Percentiles rank a stretch among this genome's conserved stretches.
These are phyloP conservation scores for Leucoraja ocellata DNA, from an alignment of 2,797 vertebrate species.

Conservation along the genomic window DNA sequence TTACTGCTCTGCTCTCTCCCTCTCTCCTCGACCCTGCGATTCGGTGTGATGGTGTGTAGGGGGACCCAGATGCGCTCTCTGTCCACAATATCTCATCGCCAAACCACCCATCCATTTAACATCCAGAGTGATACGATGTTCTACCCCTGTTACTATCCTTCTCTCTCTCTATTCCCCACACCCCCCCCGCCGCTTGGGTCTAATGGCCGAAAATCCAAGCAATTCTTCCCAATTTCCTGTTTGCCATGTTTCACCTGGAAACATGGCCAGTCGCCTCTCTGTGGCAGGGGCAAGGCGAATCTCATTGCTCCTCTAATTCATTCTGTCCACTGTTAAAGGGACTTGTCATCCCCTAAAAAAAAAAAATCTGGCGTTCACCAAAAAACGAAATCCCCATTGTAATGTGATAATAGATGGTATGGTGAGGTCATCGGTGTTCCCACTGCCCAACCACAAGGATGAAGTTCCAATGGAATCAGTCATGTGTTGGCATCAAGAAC, in stretches of 20 bases:
- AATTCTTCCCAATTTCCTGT: not conserved
- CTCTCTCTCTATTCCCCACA: not conserved
- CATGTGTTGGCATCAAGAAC: not conserved
- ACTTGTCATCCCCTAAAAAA: not conserved
- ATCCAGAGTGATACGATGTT: not conserved
- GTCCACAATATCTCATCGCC: not conserved
- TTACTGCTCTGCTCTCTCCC: not conserved
- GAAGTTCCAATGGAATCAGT: not conserved
- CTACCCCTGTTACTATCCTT: not conserved
- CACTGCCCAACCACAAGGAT: too few relatives aligned
- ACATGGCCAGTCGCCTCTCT: not conserved
- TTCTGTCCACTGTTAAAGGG: constrained; percentile 19
- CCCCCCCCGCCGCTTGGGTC: not conserved
- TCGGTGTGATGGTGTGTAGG: not conserved
- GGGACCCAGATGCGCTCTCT: not conserved
- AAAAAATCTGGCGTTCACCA: not conserved
- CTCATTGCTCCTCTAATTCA: not conserved
- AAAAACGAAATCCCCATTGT: not conserved
- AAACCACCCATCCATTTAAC: not conserved
- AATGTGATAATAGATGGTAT: not conserved
- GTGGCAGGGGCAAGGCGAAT: not conserved
- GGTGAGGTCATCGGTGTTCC: not conserved
- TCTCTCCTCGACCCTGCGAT: not conserved
- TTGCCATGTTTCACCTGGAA: not conserved
- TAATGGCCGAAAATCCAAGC: constrained; percentile 21